Base-by-base conservation (phyloP, 2,797 vertebrate species). In the Alosa sapidissima region DNA sequence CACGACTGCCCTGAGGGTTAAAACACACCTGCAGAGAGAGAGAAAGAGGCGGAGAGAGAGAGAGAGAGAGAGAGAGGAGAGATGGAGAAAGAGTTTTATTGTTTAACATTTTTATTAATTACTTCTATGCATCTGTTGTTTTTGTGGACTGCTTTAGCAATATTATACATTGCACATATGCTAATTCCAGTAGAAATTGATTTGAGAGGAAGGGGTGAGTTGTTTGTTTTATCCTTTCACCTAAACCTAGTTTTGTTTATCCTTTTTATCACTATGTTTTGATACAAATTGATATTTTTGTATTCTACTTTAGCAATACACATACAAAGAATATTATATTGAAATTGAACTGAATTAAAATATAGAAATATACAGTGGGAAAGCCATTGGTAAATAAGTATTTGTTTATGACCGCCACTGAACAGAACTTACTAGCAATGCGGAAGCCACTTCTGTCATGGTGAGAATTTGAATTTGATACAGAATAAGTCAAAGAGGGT, bases 1-100 rank as follows among this genome's bases (percentile, higher is more conserved):
- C 90, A 45, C 94, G 94, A 89, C 88, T 96, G 72, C 97, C 97
- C 92, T 97, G 97, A 1, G 98, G 96, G 92, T 95, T 99, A 93
- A 99, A 99, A 89, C 97, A 98, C 86, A 99, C 94, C 98, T 99
- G 91, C 62, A 88, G 90, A 90, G 82, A 85, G 41, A 81, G 2
- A 86, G 8, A 86, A 65, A 85, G 36, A 84, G 84, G 28, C 2
- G 3, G 24, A 24, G n/a, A 24, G 1, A 24, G 55, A 24, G 49
- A 54, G n/a, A 58, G 14, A 48, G 48, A 7, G 58, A 33, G 51
- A 6, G 45, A n/a, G 51, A 21, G 19, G 60, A 68, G 47, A 47
- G 28, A 81, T 5, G 13, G 28, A 11, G 55, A 9, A 33, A 9
- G 54, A 36, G 49, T 41, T 41, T 41, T 41, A 7, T 9, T 51